Conservation (phyloP, 2,797 vertebrate genomes). For the Uromys caudimaculatus region DNA sequence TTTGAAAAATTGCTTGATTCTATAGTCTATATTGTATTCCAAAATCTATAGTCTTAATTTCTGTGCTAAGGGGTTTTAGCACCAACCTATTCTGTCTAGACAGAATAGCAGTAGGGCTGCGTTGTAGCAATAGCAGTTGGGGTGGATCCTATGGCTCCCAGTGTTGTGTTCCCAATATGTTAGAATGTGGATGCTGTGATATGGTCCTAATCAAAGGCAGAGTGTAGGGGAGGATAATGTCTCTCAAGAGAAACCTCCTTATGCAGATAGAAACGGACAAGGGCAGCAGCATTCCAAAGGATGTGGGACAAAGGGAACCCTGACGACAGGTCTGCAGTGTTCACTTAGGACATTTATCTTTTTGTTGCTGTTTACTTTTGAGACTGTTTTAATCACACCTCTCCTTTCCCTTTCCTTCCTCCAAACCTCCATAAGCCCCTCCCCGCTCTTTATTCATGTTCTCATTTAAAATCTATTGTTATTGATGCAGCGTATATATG, state of each 20-base stretch:
- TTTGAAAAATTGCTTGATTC: constrained; percentile 47
- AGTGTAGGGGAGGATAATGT: not conserved
- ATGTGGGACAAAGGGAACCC: not conserved
- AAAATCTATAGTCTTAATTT: constrained; percentile 27
- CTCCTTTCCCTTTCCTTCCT: not conserved
- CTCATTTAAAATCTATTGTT: not conserved
- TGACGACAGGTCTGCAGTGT: not conserved
- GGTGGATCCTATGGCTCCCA: not conserved
- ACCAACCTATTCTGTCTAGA: not conserved
- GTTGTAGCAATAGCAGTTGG: not conserved
- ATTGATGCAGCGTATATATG: not conserved
- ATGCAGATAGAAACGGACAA: not conserved
- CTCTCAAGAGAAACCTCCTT: not conserved
- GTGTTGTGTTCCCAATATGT: not conserved
- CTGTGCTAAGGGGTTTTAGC: not conserved
- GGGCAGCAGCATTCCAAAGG: not conserved
- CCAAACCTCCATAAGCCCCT: not conserved
- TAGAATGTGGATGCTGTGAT: not conserved
- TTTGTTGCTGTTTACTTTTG: not conserved
- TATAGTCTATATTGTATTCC: not conserved
- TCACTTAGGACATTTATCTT: not conserved
- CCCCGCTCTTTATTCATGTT: not conserved
- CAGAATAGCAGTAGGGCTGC: not conserved
- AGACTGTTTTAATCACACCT: not conserved
- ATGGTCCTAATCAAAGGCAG: constrained; percentile 19